Evolutionary conservation across 2,888 invertebrate genomes (phyloP).

Genomic region (Mycogona germanica): DNA sequence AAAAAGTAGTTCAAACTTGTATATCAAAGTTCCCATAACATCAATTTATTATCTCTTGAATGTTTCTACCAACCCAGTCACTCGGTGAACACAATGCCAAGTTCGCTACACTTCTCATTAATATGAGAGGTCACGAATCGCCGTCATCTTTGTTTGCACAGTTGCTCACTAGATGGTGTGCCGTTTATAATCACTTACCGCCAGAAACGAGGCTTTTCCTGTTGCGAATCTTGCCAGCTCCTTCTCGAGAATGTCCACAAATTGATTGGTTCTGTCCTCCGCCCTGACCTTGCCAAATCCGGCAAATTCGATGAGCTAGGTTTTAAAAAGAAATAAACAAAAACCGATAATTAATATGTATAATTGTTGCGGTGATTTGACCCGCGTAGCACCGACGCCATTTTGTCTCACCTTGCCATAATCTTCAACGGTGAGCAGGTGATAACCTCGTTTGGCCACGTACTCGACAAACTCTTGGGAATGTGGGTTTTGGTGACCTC

Average conservation of each 20-base stretch:
- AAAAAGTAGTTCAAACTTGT: conserved; percentile 24
- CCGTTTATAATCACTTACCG: too few relatives aligned
- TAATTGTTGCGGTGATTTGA: background rate
- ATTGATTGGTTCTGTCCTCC: conserved; percentile 39
- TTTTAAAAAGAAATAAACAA: background rate
- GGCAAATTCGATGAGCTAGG: conserved; percentile 35
- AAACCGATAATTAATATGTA: background rate
- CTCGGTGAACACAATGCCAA: too few relatives aligned
- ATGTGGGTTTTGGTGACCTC: conserved; percentile 37
- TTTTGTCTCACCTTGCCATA: conserved; percentile 33
- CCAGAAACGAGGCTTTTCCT: too few relatives aligned
- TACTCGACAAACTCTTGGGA: conserved; percentile 38
- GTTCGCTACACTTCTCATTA: too few relatives aligned
- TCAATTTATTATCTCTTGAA: too few relatives aligned
- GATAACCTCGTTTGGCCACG: conserved; percentile 40
- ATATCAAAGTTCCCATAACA: too few relatives aligned
- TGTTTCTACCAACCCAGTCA: too few relatives aligned
- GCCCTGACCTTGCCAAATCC: conserved; percentile 40
- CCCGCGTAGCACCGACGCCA: background rate
- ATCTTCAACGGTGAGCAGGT: conserved; percentile 34
- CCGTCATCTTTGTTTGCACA: too few relatives aligned
- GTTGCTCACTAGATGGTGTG: too few relatives aligned
- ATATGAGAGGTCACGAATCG: too few relatives aligned
- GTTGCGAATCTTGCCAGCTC: conserved; percentile 37
- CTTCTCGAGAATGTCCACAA: conserved; percentile 37